phyloP scores from a whole-genome alignment of 2,888 invertebrate genomes.

The Tromatobia lineatoria region DNA sequence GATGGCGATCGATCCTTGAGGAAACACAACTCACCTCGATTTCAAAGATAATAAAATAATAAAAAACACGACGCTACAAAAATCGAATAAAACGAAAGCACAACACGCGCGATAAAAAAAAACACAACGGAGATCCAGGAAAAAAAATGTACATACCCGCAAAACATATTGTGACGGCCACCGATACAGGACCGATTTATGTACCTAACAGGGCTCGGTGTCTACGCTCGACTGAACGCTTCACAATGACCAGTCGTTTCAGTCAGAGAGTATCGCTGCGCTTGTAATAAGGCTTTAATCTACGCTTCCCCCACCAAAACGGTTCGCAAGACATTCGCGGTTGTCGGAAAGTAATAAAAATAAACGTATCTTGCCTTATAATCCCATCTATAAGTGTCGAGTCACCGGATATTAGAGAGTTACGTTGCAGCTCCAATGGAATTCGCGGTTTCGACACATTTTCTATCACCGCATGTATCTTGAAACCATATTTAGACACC shows the following conservation, averaged over 20 bases:
- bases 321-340: background rate
- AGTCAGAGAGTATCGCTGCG: constrained; percentile 70
- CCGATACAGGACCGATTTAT: constrained; percentile 22
- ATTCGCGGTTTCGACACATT: background rate
- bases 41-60: background rate
- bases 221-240: constrained; percentile 77
- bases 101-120: background rate
- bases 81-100: background rate
- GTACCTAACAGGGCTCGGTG: constrained; percentile 40
- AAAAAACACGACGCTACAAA: no score
- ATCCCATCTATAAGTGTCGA: background rate
- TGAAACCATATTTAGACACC: background rate
- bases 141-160: constrained; percentile 34
- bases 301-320: constrained; percentile 3
- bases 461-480: background rate
- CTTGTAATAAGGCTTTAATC: constrained; percentile 36
- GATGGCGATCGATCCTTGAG: background rate
- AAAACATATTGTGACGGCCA: constrained; percentile 23
- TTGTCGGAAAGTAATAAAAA: background rate
- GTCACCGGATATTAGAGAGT: background rate
- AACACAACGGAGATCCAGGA: background rate
- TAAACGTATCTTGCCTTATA: background rate
- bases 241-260: constrained; percentile 72
- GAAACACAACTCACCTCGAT: background rate
- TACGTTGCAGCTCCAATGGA: background rate